These are phyloP conservation scores for Olivierus martensii DNA, from an alignment of 1,140 invertebrate species.

Conservation along the genomic window DNA sequence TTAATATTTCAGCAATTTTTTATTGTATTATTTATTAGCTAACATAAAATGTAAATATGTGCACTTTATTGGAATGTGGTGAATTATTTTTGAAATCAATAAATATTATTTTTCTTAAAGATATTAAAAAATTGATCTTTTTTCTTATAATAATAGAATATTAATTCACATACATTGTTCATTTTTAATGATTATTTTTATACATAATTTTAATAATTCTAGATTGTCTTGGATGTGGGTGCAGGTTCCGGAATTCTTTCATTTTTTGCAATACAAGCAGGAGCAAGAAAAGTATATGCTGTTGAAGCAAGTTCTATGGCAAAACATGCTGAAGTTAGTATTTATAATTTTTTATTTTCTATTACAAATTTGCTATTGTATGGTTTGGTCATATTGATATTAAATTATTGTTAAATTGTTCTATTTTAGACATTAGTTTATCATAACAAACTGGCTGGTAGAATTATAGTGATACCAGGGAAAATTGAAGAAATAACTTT, in stretches of 20 bases:
- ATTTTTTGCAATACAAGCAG: slow-evolving; percentile 96
- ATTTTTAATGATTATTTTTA: no score
- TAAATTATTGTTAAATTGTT: not conserved
- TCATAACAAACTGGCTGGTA: slow-evolving; percentile 72
- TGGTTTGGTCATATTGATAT: no score
- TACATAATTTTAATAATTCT: slow-evolving; percentile 3
- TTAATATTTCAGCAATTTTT: no score
- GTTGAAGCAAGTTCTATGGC: slow-evolving; percentile 99
- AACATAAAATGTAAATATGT: no score
- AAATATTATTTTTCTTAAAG: no score
- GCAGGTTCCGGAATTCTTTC: slow-evolving; percentile 94
- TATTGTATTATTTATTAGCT: no score
- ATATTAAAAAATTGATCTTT: no score
- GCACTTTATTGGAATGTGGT: no score
- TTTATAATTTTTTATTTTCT: not conserved
- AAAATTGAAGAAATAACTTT: slow-evolving; percentile 98
- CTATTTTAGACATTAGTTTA: slow-evolving; percentile 59
- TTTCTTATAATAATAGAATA: no score
- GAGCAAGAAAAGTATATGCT: slow-evolving; percentile 91
- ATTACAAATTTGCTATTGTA: not conserved
- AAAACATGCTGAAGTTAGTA: slow-evolving; percentile 70
- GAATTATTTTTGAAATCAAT: no score
- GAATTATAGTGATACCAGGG: slow-evolving; percentile 84
- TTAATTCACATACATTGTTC: no score
- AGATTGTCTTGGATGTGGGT: slow-evolving; percentile 89